Evolutionary conservation across 2,797 vertebrate genomes (phyloP).

Genomic region (Gambelia wislizenii): DNA sequence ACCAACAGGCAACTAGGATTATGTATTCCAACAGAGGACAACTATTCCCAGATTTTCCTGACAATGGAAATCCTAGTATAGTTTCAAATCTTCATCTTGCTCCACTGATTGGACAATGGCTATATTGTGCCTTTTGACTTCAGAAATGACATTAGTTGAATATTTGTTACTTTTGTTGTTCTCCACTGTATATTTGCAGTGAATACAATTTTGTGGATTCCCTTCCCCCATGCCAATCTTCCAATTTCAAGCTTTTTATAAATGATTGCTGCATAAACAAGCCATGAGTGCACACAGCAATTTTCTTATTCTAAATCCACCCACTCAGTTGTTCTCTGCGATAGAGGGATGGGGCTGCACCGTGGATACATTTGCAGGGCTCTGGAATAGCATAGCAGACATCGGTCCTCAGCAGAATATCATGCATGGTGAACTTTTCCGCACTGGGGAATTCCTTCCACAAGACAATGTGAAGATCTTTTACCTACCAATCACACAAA

Average conservation of each 20-base stretch:
- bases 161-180: conserved; percentile 33
- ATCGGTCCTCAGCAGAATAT: conserved; percentile 73
- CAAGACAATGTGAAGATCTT: conserved; percentile 50
- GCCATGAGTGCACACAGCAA: conserved; percentile 75
- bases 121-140: conserved; percentile 55
- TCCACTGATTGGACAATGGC: conserved; percentile 11
- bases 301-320: conserved; percentile 80
- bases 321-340: conserved; percentile 79
- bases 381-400: conserved; percentile 67
- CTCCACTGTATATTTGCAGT: conserved; percentile 39
- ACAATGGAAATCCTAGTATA: conserved; percentile 7
- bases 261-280: conserved; percentile 78
- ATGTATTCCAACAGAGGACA: neutral
- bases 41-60: neutral
- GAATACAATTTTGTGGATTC: conserved; percentile 32
- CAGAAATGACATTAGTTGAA: neutral
- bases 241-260: conserved; percentile 71
- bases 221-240: neutral
- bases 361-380: conserved; percentile 76
- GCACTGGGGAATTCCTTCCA: conserved; percentile 50
- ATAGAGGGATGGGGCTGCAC: conserved; percentile 77
- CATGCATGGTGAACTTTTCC: conserved; percentile 58
- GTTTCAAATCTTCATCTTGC: conserved; percentile 10
- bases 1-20: too few relatives aligned
- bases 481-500: neutral